Conservation (phyloP, 1,140 invertebrate genomes). For the Hormaphis cornu region DNA sequence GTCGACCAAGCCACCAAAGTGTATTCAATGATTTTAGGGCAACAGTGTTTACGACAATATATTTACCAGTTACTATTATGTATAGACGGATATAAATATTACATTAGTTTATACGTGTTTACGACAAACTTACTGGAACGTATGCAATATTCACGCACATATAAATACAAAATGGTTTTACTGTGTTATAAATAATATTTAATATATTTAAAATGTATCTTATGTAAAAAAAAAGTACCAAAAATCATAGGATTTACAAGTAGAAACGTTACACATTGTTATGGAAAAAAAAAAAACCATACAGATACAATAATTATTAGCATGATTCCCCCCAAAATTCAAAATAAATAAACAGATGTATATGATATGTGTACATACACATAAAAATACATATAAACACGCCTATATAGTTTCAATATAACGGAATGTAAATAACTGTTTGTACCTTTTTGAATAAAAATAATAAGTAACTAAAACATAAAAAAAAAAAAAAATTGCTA, state of each 20-base stretch:
- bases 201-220: slow-evolving; percentile 29
- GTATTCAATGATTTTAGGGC: no score
- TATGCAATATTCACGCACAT: not conserved
- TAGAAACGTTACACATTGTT: slow-evolving; percentile 1
- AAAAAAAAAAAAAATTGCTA: slow-evolving; percentile 23
- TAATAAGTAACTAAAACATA: not conserved
- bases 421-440: slow-evolving; percentile 28
- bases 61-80: no score
- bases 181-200: slow-evolving; percentile 25
- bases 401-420: slow-evolving; percentile 3
- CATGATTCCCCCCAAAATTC: not conserved
- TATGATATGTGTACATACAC: no score
- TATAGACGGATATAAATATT: slow-evolving; percentile 2
- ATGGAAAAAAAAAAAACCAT: slow-evolving; percentile 2
- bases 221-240: slow-evolving; percentile 1
- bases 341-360: slow-evolving; percentile 1
- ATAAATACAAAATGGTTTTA: slow-evolving; percentile 5
- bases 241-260: slow-evolving; percentile 15
- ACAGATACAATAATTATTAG: slow-evolving; percentile 8
- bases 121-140: slow-evolving; percentile 18
- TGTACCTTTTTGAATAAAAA: slow-evolving; percentile 18
- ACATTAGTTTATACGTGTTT: slow-evolving; percentile 15
- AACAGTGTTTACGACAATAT: no score
- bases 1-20: no score
- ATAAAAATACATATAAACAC: no score